Conservation (phyloP, 2,888 invertebrate genomes). For the Gasteruption jaculator region DNA sequence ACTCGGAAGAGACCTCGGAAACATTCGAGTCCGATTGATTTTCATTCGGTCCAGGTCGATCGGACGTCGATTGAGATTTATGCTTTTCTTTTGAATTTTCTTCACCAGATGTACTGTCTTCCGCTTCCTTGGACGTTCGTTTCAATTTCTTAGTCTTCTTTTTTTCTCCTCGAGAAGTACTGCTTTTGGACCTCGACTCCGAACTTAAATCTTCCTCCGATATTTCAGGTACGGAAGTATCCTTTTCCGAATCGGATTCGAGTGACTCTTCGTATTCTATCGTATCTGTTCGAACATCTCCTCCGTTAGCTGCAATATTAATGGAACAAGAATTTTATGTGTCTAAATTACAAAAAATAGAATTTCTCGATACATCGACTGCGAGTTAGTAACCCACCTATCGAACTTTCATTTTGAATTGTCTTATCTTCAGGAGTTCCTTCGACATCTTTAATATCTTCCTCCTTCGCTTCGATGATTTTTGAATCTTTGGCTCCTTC, state of each 20-base stretch:
- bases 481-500: no score
- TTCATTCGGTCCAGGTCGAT: slow-evolving; percentile 3
- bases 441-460: no score
- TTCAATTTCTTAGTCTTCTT: background rate
- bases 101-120: background rate
- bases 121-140: background rate
- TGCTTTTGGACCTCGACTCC: background rate
- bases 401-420: no score
- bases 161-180: background rate
- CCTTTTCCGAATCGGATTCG: background rate
- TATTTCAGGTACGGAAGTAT: background rate
- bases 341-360: no score
- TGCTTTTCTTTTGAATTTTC: background rate
- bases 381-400: no score
- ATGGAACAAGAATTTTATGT: no score
- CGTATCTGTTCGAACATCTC: no score
- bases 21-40: background rate
- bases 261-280: background rate
- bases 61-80: slow-evolving; percentile 13
- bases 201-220: background rate
- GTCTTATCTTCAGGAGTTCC: no score
- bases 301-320: no score
- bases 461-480: no score
- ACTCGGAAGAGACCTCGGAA: background rate
- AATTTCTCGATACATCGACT: no score